Percentiles rank a stretch among this genome's conserved stretches.
These are phyloP conservation scores for Lissonota sp. DNA, from an alignment of 2,888 invertebrate species.

Conservation along the genomic window DNA sequence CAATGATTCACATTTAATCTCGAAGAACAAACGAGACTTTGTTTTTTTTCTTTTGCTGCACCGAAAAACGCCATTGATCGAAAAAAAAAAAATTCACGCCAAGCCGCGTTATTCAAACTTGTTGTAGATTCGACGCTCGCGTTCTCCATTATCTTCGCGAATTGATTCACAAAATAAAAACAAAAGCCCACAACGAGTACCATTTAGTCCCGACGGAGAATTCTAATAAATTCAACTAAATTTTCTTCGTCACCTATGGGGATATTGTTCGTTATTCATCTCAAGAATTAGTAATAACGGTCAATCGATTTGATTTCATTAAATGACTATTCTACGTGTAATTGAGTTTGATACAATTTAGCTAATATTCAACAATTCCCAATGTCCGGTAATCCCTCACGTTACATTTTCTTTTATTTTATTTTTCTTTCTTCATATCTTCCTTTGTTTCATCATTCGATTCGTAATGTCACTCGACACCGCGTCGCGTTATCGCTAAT, in stretches of 20 bases:
- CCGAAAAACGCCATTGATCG: not conserved
- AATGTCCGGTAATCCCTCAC: slow-evolving; percentile 51
- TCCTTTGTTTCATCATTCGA: slow-evolving; percentile 10
- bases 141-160: slow-evolving; percentile 44
- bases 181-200: slow-evolving; percentile 78
- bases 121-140: not conserved
- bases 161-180: slow-evolving; percentile 68
- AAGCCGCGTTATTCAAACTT: slow-evolving; percentile 33
- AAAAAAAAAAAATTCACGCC: slow-evolving; percentile 44
- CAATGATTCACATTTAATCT: slow-evolving; percentile 1
- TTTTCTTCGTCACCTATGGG: slow-evolving; percentile 75
- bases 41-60: no score
- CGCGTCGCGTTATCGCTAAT: not conserved
- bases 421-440: not conserved
- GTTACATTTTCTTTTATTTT: slow-evolving; percentile 39
- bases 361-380: slow-evolving; percentile 74
- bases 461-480: slow-evolving; percentile 4
- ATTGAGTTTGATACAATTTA: slow-evolving; percentile 71
- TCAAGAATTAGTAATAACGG: slow-evolving; percentile 74
- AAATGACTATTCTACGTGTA: slow-evolving; percentile 77
- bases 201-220: slow-evolving; percentile 78
- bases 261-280: slow-evolving; percentile 71
- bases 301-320: slow-evolving; percentile 77
- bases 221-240: slow-evolving; percentile 79
- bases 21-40: not conserved